These are phyloP conservation scores for Cryptocephalus moraei DNA, from an alignment of 2,888 invertebrate genomes.

Conservation along the genomic window DNA sequence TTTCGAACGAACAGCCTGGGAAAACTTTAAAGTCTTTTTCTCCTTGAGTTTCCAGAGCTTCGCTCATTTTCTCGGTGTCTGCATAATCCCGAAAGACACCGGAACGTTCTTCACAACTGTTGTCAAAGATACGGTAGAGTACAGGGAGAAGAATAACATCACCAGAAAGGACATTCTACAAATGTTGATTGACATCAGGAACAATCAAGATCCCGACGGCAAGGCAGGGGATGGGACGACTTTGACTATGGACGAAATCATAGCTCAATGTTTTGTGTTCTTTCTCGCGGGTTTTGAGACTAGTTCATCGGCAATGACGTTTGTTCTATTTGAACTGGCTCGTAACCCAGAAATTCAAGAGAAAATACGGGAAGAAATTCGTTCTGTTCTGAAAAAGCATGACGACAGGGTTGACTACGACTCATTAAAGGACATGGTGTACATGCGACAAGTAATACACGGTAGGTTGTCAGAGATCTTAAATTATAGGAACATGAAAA, in stretches of 20 bases:
- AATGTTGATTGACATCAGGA: conserved; percentile 30
- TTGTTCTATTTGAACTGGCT: too few species aligned
- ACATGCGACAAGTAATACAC: conserved; percentile 16
- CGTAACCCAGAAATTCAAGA: conserved; percentile 13
- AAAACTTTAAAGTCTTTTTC: conserved; percentile 3
- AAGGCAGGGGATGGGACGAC: too few species aligned
- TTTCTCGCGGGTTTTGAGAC: conserved; percentile 20
- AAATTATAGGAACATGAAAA: too few species aligned
- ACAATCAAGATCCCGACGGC: not conserved
- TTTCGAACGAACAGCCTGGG: conserved; percentile 1
- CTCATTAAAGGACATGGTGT: too few species aligned
- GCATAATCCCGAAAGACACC: conserved; percentile 16
- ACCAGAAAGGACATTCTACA: too few species aligned
- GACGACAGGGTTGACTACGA: too few species aligned
- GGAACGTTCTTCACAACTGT: conserved; percentile 37
- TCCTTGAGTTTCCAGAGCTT: conserved; percentile 10
- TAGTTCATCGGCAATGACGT: conserved; percentile 19
- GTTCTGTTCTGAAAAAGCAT: too few species aligned
- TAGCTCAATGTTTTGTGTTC: conserved; percentile 18
- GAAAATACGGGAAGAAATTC: conserved; percentile 15
- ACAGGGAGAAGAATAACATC: too few species aligned
- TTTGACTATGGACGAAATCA: conserved; percentile 12
- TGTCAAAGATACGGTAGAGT: too few species aligned
- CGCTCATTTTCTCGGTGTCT: conserved; percentile 13
- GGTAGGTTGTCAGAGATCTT: too few species aligned